These are phyloP conservation scores for Megaptera novaeangliae DNA, from an alignment of 2,113 vertebrate species.

Conservation along the genomic window DNA sequence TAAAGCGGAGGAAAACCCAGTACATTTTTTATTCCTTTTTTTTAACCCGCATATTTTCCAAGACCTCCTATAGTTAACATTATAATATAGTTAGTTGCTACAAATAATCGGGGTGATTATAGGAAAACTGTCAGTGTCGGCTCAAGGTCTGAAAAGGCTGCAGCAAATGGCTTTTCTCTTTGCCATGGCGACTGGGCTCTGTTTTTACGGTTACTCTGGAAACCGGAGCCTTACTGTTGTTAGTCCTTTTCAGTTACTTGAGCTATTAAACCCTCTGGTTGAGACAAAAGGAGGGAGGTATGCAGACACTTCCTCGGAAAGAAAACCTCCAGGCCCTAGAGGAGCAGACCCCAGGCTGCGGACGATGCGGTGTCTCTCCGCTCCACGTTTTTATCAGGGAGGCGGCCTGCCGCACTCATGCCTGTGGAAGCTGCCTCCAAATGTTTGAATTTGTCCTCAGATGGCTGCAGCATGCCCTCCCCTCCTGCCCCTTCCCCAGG, in stretches of 20 bases:
- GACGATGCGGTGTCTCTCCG: conserved; percentile 60
- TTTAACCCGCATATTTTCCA: conserved; percentile 75
- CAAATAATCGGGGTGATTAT: conserved; percentile 91
- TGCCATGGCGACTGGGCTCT: conserved; percentile 94
- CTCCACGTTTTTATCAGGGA: neutral
- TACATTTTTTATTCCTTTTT: conserved; percentile 49
- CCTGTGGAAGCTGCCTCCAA: conserved; percentile 13
- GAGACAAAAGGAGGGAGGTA: conserved; percentile 94
- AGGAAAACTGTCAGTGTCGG: conserved; percentile 91
- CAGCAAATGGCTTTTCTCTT: conserved; percentile 94
- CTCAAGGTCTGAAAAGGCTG: conserved; percentile 93
- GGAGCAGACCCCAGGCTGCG: conserved; percentile 67
- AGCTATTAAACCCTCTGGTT: conserved; percentile 93
- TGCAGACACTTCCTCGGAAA: conserved; percentile 80
- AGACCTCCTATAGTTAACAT: conserved; percentile 85
- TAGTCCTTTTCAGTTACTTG: conserved; percentile 92
- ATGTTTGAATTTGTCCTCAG: conserved; percentile 61
- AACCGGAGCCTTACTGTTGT: conserved; percentile 91
- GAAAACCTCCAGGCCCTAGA: conserved; percentile 73
- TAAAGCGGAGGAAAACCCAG: conserved; percentile 54
- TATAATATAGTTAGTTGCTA: conserved; percentile 88
- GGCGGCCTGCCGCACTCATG: conserved; percentile 1
- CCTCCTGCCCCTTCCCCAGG: neutral
- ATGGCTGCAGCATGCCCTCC: neutral
- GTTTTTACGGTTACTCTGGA: conserved; percentile 98